These are phyloP conservation scores for Botia almorhae DNA, from an alignment of 2,797 vertebrate species.

Conservation along the genomic window DNA sequence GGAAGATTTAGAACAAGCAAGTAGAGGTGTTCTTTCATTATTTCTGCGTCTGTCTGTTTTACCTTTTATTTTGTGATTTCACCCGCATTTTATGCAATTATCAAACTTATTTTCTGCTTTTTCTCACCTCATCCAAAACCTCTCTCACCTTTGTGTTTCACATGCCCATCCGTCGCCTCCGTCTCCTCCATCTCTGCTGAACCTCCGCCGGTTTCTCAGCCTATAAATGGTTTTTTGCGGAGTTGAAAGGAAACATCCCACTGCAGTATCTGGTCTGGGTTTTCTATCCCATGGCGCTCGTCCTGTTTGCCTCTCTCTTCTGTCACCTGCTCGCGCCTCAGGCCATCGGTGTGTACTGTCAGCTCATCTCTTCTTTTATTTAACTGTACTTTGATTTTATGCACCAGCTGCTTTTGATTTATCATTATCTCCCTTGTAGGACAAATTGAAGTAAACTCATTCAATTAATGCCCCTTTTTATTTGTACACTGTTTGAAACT, in stretches of 20 bases:
- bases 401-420: not conserved
- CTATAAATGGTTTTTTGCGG: constrained; percentile 90
- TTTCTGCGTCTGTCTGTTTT: not conserved
- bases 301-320: constrained; percentile 91
- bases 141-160: not conserved
- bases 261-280: constrained; percentile 93
- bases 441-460: not conserved
- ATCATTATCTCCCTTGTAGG: not conserved
- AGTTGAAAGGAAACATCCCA: constrained; percentile 81
- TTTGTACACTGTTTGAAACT: too few species aligned
- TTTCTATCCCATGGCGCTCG: constrained; percentile 86
- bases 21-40: too few species aligned
- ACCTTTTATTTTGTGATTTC: not conserved
- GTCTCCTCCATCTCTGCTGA: not conserved
- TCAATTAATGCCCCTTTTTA: too few species aligned
- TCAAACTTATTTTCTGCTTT: not conserved
- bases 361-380: not conserved
- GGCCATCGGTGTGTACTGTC: constrained; percentile 85
- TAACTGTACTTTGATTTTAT: not conserved
- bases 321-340: constrained; percentile 94
- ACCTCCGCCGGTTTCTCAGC: constrained; percentile 70
- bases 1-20: too few species aligned
- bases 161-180: not conserved
- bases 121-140: not conserved
- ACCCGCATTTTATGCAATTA: not conserved